Conservation (phyloP, 2,797 vertebrate species). For the Champsocephalus gunnari region DNA sequence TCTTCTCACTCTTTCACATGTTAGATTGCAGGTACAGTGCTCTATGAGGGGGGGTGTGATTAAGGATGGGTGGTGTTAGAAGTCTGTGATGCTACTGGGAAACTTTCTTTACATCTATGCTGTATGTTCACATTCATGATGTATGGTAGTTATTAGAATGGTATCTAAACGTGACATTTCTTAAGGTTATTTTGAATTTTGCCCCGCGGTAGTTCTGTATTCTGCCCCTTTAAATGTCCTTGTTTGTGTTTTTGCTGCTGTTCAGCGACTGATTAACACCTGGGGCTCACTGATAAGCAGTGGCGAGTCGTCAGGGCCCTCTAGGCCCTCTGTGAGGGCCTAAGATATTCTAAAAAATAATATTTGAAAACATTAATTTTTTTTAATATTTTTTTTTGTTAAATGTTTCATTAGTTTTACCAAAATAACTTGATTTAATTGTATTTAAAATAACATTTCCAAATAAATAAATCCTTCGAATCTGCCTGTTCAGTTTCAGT, state of each 20-base stretch:
- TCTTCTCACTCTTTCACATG: constrained; percentile 30
- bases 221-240: constrained; percentile 1
- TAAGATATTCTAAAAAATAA: too few relatives aligned
- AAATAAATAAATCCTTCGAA: too few relatives aligned
- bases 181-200: background rate
- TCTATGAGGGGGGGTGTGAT: constrained; percentile 13
- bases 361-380: too few relatives aligned
- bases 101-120: background rate
- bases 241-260: constrained; percentile 11
- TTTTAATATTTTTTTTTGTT: too few relatives aligned
- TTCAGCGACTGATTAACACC: constrained; percentile 32
- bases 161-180: background rate
- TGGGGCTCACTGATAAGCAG: background rate
- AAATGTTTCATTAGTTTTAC: too few relatives aligned
- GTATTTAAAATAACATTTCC: too few relatives aligned
- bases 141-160: background rate
- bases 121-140: background rate
- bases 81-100: background rate
- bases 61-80: background rate
- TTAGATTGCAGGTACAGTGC: constrained; percentile 12
- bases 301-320: too few relatives aligned
- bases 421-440: too few relatives aligned
- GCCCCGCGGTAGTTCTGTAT: background rate
- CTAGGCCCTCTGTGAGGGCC: too few relatives aligned
- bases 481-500: too few relatives aligned